Evolutionary conservation across 2,888 invertebrate species (phyloP), one percentile per base, ranked within the genome.

Genomic region (Dorcus parallelipipedus): DNA sequence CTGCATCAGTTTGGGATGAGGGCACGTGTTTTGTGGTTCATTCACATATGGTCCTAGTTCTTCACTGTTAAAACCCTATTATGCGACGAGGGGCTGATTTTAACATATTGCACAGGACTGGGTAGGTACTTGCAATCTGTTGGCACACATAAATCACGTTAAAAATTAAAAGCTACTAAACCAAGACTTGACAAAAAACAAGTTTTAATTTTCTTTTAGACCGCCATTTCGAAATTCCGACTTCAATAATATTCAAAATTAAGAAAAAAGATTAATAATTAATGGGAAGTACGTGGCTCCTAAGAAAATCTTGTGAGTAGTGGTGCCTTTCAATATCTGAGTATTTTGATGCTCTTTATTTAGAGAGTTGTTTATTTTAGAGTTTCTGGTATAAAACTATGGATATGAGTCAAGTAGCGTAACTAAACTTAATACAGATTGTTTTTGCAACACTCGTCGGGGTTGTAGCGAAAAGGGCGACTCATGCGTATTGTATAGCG

Each of bases 21-120:
- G 64, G 62, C 67, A 68, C 67, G 66, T 68, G 67, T 64, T 60
- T 59, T 60, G 66, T 63, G 67, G 66, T 66, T 65, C 55, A 50
- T 54, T 65, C 65, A 62, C 71, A 71, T 71, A 71, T 71, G 71
- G 71, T 68, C 58, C 55, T 67, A 67, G 66, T 66, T 66, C 64
- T 66, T 67, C 68, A 68, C 69, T 70, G 67, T 64, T 60, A 62
- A 62, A 58, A 64, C 64, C 66, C 67, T 58, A 53, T 59, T 49
- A 45, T 14, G 65, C 40, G 66, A 60, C 62, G 62, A 62, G 61
- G 67, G 67, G 64, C 58, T 63, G 67, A 66, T 67, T 65, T 65
- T 61, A 65, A 59, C 75, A 74, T 75, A 76, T 75, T 75, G 74
- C 69, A 70, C 70, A 73, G 76, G 74, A 72, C 71, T 72, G 73